Percentiles rank a stretch among this genome's conserved stretches.
phyloP scores from a whole-genome alignment of 2,888 invertebrate genomes.

The Elgonia sp. region DNA sequence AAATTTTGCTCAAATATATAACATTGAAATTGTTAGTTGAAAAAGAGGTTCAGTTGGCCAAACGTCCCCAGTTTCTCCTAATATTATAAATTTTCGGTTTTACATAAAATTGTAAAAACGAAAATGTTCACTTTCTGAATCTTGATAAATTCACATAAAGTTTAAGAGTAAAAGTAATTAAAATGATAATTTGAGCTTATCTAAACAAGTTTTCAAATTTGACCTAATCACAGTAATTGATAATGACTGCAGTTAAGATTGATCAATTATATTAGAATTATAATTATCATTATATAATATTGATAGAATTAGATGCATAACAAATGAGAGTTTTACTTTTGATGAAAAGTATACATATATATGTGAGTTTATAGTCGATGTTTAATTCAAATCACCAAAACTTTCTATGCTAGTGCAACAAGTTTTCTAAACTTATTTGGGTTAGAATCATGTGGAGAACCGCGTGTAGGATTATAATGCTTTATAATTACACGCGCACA shows the following conservation, averaged over 20 bases:
- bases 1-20: too few species aligned
- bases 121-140: neutral
- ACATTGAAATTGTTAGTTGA: too few species aligned
- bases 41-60: too few species aligned
- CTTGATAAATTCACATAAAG: neutral
- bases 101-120: neutral
- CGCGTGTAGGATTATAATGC: constrained; percentile 8
- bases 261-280: neutral
- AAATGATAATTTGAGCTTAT: neutral
- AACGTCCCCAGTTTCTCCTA: too few species aligned
- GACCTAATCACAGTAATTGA: constrained; percentile 14
- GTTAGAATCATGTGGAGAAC: neutral
- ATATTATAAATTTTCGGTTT: too few species aligned
- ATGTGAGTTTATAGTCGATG: constrained; percentile 1
- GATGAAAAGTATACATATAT: constrained; percentile 12
- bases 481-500: constrained; percentile 21
- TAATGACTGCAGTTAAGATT: constrained; percentile 30
- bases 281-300: constrained; percentile 28
- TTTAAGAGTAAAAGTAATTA: neutral
- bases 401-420: constrained; percentile 36
- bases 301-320: neutral
- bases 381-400: constrained; percentile 40
- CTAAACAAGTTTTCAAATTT: constrained; percentile 13
- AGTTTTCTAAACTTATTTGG: constrained; percentile 42
- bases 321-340: constrained; percentile 49